A percentile compares a stretch with the other conserved stretches of the same genome.
Evolutionary conservation across 2,888 invertebrate species (phyloP).

Genomic region (Baccha elongata): DNA sequence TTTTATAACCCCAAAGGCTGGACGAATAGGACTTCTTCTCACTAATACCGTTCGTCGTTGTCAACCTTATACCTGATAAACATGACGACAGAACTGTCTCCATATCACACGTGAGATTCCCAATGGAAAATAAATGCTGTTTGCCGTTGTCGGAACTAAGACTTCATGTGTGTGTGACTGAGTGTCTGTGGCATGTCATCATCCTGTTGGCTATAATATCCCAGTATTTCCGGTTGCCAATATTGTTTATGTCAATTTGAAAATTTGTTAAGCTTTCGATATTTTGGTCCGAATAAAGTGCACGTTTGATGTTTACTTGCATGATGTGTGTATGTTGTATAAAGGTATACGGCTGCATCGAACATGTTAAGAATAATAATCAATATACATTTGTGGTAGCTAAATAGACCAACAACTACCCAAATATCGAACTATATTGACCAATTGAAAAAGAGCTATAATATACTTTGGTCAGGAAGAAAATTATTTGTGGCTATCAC

Average conservation of each 20-base stretch:
- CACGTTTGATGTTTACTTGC: slow-evolving; percentile 45
- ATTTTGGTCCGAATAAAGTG: slow-evolving; percentile 24
- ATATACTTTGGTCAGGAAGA: not conserved
- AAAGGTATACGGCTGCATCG: slow-evolving; percentile 35
- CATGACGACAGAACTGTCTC: slow-evolving; percentile 9
- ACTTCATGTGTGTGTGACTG: not conserved
- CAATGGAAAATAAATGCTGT: not conserved
- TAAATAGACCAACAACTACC: not conserved
- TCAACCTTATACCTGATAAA: not conserved
- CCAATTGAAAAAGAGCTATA: not conserved
- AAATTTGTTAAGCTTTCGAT: slow-evolving; percentile 59
- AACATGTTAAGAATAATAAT: slow-evolving; percentile 52
- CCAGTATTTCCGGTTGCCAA: slow-evolving; percentile 38
- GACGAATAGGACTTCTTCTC: not conserved
- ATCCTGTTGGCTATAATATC: slow-evolving; percentile 51
- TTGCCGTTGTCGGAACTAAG: too few relatives aligned
- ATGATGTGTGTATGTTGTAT: not conserved
- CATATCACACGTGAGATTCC: slow-evolving; percentile 28
- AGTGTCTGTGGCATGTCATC: slow-evolving; percentile 46
- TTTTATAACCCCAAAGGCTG: not conserved
- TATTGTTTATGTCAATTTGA: slow-evolving; percentile 53
- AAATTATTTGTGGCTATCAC: not conserved
- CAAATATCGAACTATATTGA: not conserved
- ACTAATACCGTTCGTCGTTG: too few relatives aligned
- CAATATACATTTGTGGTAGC: slow-evolving; percentile 2